phyloP scores from a whole-genome alignment of 2,113 vertebrate genomes.

The Chinchilla lanigera region DNA sequence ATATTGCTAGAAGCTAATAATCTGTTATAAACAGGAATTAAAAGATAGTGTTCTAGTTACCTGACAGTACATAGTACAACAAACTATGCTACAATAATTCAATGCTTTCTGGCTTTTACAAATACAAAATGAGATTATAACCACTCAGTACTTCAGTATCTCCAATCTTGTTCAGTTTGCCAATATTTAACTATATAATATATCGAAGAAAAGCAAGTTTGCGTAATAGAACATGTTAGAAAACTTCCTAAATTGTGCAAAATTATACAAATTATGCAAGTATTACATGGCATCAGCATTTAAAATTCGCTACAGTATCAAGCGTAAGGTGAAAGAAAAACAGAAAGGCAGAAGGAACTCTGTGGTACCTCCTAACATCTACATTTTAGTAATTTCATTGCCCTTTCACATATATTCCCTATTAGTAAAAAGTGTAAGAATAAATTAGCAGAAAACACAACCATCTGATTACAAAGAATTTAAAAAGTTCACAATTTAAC shows the following conservation, averaged over 20 bases:
- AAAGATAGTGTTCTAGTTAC: conserved; percentile 29
- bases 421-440: conserved; percentile 23
- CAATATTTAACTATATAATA: conserved; percentile 31
- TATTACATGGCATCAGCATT: neutral
- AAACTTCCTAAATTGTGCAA: neutral
- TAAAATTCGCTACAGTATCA: neutral
- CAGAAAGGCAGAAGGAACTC: neutral
- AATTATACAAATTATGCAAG: neutral
- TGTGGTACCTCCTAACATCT: neutral
- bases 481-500: conserved; percentile 82
- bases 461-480: conserved; percentile 84
- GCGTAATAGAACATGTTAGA: conserved; percentile 16
- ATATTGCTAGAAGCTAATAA: neutral
- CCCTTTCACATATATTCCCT: neutral
- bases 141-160: neutral
- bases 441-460: conserved; percentile 80
- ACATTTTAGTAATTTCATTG: conserved; percentile 6
- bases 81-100: neutral
- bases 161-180: neutral
- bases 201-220: neutral
- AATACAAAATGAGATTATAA: conserved; percentile 31
- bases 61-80: neutral
- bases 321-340: neutral
- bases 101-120: neutral
- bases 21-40: neutral